These are phyloP conservation scores for Dallia pectoralis DNA, from an alignment of 2,797 vertebrate species.

Conservation along the genomic window DNA sequence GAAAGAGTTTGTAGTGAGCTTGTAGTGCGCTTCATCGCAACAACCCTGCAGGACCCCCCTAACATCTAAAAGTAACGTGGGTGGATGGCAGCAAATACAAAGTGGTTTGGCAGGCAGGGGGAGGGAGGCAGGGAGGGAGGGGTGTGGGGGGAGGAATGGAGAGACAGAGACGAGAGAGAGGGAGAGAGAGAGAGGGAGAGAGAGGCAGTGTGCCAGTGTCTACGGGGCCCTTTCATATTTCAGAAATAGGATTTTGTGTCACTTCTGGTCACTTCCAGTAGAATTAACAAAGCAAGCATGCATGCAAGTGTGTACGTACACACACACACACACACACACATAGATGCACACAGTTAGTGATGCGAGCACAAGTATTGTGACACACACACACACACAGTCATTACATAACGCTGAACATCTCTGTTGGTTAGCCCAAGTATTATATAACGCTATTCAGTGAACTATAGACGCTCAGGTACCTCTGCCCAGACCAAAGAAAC, in stretches of 20 bases:
- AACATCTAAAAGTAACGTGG: not conserved
- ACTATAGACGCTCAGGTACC: slow-evolving; percentile 41
- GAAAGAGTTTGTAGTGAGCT: not conserved
- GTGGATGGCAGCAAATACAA: not conserved
- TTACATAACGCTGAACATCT: slow-evolving; percentile 45
- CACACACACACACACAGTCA: slow-evolving; percentile 27
- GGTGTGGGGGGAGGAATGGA: not conserved
- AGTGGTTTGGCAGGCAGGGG: not conserved
- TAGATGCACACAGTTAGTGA: slow-evolving; percentile 19
- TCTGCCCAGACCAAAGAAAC: slow-evolving; percentile 10
- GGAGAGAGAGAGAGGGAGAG: not conserved
- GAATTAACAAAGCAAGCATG: slow-evolving; percentile 35
- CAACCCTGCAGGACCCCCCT: not conserved
- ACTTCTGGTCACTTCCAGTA: slow-evolving; percentile 51
- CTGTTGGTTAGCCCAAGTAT: slow-evolving; percentile 31
- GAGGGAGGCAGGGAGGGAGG: not conserved
- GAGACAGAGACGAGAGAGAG: too few species aligned
- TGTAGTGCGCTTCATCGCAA: not conserved
- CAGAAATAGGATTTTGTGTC: slow-evolving; percentile 46
- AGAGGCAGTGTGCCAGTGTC: slow-evolving; percentile 11
- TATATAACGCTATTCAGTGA: slow-evolving; percentile 45
- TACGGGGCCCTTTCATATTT: slow-evolving; percentile 39
- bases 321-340: slow-evolving; percentile 5
- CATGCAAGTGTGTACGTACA: too few species aligned
- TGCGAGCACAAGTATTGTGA: slow-evolving; percentile 11